These are phyloP conservation scores for Ovis aries DNA, from an alignment of 2,113 vertebrate genomes.

Conservation along the genomic window ARS-UI_Ramb_v3.0 NC_056059.1:44859501-44860000, in stretches of 20 bases:
- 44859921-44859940: background rate
- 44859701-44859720: background rate
- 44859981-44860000: background rate
- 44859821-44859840: background rate
- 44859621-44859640: background rate
- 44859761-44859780: background rate
- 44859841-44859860: background rate
- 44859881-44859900: background rate
- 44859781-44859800: background rate
- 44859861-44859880: background rate
- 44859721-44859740: background rate
- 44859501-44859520: background rate
- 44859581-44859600: background rate
- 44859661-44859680: background rate
- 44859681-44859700: background rate
- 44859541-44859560: background rate
- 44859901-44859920: background rate
- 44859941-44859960: too few relatives aligned
- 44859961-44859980: background rate
- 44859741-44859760: background rate
- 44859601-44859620: too few relatives aligned
- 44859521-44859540: background rate
- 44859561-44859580: background rate
- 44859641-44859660: background rate
- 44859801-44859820: background rate